Conservation (phyloP, 2,797 vertebrate species). For the Malurus leucopterus region DNA sequence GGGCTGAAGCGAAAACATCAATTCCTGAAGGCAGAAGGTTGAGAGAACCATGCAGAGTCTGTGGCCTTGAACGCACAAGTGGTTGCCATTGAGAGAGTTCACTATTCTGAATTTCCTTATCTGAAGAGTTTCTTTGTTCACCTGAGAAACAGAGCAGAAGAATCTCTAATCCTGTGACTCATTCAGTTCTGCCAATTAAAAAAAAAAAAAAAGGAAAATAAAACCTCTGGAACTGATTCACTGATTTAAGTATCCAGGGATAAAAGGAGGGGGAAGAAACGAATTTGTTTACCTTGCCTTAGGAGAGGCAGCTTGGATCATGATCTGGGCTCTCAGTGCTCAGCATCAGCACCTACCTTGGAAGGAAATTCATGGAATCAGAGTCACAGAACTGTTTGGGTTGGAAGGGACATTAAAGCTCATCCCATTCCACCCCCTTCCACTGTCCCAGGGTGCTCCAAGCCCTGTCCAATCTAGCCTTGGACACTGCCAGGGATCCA, state of each 20-base stretch:
- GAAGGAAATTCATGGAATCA: background rate
- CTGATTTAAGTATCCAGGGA: background rate
- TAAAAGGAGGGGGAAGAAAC: rapidly evolving
- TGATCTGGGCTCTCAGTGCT: rapidly evolving
- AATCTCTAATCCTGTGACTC: background rate
- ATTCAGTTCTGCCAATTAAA: background rate
- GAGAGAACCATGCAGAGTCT: background rate
- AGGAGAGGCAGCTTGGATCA: background rate
- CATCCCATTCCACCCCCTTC: rapidly evolving
- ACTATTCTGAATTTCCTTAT: background rate
- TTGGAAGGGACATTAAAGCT: background rate
- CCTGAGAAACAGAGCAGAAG: background rate
- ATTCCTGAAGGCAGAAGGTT: background rate
- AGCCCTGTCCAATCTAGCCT: rapidly evolving
- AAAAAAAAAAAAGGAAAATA: background rate
- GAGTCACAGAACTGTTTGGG: background rate
- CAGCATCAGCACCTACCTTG: background rate
- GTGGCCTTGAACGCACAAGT: background rate
- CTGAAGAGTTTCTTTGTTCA: background rate
- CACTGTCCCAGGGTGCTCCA: rapidly evolving
- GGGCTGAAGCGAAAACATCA: background rate
- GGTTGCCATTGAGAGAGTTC: background rate
- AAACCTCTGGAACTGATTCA: background rate
- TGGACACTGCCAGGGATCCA: background rate
- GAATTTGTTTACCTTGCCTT: background rate